Conservation (phyloP, 1,140 invertebrate species). For the Eurosta solidaginis region DNA sequence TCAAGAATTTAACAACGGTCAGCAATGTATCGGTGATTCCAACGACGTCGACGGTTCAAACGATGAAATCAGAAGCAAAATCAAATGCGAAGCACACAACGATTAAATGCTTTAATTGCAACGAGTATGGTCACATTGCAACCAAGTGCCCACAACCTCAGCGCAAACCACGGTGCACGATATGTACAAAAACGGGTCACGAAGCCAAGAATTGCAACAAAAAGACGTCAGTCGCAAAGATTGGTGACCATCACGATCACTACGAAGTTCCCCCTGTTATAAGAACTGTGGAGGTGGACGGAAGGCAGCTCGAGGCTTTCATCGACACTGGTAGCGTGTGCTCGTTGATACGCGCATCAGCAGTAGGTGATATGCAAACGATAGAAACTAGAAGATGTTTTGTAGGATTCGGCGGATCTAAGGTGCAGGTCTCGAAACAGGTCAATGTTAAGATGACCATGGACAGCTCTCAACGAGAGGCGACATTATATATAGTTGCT, state of each 20-base stretch:
- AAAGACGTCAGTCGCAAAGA: not conserved
- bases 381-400: not conserved
- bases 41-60: not conserved
- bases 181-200: not conserved
- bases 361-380: no score
- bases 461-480: not conserved
- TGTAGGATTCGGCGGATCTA: not conserved
- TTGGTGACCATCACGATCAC: not conserved
- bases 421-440: not conserved
- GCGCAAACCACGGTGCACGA: not conserved
- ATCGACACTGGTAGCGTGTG: no score
- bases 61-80: not conserved
- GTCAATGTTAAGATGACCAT: not conserved
- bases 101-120: slow-evolving; percentile 3
- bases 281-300: no score
- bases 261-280: not conserved
- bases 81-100: not conserved
- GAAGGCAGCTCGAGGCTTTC: no score
- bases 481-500: not conserved
- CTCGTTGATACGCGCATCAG: no score
- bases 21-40: no score
- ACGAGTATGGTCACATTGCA: not conserved
- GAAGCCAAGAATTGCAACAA: not conserved
- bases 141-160: not conserved
- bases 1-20: no score